Evolutionary conservation across 2,888 invertebrate genomes (phyloP), one percentile per base, ranked within the genome.

Genomic region (Tuberolachnus salignus): DNA sequence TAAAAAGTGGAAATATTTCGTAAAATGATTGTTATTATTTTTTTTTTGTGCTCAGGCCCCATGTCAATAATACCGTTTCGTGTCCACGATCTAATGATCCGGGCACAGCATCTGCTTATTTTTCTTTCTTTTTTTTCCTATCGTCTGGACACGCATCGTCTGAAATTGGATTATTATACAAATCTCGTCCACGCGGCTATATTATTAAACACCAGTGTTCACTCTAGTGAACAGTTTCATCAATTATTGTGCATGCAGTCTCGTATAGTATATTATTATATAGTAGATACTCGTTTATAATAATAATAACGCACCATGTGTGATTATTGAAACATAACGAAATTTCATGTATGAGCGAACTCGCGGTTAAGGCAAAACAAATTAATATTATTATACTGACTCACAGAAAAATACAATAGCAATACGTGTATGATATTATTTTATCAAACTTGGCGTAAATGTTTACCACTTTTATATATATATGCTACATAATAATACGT

Each of bases 271-370:
- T 34, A 34, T 34, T 34, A 34, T 34, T 34, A 34, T 57, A 75
- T 55, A 49, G 69, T 69, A 70, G 42, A 13, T 42, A 44, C 34
- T 42, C 46, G 49, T 34, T 73, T 44, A 57, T 75, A 75, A 67
- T 78, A 78, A 57, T 75, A 75, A 67, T 78, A 78, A 78, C 42
- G 49, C 42, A 67, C 59, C 78, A 51, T 61, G 78, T 78, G 69
- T 78, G 78, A 78, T 78, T 78, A 78, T 78, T 69, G 69, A 78
- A 78, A 69, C 78, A 78, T 69, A 69, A 78, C 78, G 78, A 78
- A 78, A 78, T 78, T 69, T 78, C 78, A 78, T 78, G 78, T 78
- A 69, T 69, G 78, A 78, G n/a, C 78, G 78, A 78, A 51, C 78
- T 67, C 78, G 78, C 26, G 78, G 78, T 78, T 69, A 69, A 69